These are phyloP conservation scores for Plectrocnemia conspersa DNA, from an alignment of 1,140 invertebrate genomes.

Conservation along the genomic window DNA sequence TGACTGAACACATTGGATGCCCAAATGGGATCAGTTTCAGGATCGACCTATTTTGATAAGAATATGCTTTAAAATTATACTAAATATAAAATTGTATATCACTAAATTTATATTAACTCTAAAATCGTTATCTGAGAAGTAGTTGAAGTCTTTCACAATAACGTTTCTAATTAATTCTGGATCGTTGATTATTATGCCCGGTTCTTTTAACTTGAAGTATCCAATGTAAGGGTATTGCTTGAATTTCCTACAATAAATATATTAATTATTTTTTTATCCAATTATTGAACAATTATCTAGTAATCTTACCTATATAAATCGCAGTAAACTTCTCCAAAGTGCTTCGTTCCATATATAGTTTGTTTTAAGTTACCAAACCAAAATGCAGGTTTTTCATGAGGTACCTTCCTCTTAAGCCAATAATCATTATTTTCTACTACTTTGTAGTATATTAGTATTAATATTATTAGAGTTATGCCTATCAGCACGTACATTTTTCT, in stretches of 20 bases:
- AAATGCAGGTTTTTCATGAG: slow-evolving; percentile 26
- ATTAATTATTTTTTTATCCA: neutral
- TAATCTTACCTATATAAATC: slow-evolving; percentile 28
- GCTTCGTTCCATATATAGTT: slow-evolving; percentile 8
- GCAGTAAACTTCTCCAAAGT: slow-evolving; percentile 17
- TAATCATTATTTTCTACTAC: slow-evolving; percentile 31
- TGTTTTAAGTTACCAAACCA: slow-evolving; percentile 32
- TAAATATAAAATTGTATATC: too few species aligned
- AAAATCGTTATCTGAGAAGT: slow-evolving; percentile 36
- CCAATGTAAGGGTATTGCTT: slow-evolving; percentile 34
- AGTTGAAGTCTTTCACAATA: slow-evolving; percentile 42
- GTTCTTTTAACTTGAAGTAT: slow-evolving; percentile 42
- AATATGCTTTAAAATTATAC: too few species aligned
- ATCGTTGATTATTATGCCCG: slow-evolving; percentile 49
- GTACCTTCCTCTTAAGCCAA: slow-evolving; percentile 36
- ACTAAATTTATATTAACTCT: slow-evolving; percentile 34
- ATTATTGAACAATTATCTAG: neutral
- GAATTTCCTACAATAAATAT: slow-evolving; percentile 27
- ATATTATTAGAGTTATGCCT: too few species aligned
- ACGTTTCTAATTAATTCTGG: slow-evolving; percentile 47
- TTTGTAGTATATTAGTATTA: slow-evolving; percentile 19
- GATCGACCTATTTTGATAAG: slow-evolving; percentile 29
- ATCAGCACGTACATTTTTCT: neutral
- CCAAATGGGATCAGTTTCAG: slow-evolving; percentile 35
- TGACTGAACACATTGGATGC: slow-evolving; percentile 32